Evolutionary conservation across 1,140 invertebrate genomes (phyloP).

Genomic region (Dryas iulia): DNA sequence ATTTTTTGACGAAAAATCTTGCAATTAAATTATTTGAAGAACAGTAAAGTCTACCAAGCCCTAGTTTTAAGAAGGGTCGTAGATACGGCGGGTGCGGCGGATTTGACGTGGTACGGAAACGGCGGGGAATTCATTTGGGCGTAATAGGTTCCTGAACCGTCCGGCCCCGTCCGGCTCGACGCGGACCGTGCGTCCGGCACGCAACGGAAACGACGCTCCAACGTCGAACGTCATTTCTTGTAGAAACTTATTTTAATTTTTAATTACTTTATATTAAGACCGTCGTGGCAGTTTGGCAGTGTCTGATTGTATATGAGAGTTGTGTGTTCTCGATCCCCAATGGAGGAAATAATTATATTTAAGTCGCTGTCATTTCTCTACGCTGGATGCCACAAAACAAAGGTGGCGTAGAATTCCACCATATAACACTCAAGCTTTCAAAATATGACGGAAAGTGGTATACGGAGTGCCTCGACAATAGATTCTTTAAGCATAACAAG

Average conservation of each 20-base stretch:
- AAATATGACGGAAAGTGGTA: too few species aligned
- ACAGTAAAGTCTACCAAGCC: neutral
- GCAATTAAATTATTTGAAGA: neutral
- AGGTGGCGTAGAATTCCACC: too few species aligned
- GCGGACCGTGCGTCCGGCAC: constrained; percentile 60
- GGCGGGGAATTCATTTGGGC: constrained; percentile 78
- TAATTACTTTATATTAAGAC: neutral
- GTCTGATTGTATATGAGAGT: too few species aligned
- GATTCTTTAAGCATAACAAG: too few species aligned
- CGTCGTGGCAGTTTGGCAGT: too few species aligned
- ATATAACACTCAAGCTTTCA: too few species aligned
- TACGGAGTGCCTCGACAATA: too few species aligned
- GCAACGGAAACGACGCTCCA: constrained; percentile 60
- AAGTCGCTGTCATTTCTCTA: too few species aligned
- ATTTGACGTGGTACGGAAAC: constrained; percentile 75
- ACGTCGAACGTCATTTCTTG: constrained; percentile 18
- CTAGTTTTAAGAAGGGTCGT: constrained; percentile 1
- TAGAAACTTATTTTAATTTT: neutral
- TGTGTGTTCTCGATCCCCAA: too few species aligned
- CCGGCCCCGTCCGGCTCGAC: constrained; percentile 56
- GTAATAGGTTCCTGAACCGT: constrained; percentile 77
- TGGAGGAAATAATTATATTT: too few species aligned
- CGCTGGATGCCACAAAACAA: too few species aligned
- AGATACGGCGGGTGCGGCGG: constrained; percentile 52
- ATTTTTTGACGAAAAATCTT: too few species aligned